Conservation (phyloP, 2,113 vertebrate species). For the Dipodomys ordii region DNA sequence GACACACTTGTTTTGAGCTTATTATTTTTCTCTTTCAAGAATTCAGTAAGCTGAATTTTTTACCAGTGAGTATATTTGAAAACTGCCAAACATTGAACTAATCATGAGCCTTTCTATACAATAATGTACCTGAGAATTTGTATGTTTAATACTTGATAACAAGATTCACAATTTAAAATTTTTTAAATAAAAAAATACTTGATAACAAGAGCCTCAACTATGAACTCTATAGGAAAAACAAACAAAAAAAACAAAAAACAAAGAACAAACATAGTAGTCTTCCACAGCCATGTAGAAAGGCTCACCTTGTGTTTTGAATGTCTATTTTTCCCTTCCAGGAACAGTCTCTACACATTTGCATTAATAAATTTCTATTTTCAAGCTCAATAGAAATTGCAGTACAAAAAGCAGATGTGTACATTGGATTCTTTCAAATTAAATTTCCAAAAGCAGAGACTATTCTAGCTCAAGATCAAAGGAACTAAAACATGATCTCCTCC, state of each 20-base stretch:
- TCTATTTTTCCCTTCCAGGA: not conserved
- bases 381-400: constrained; percentile 72
- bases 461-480: constrained; percentile 82
- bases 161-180: not conserved
- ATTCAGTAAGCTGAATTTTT: constrained; percentile 6
- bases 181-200: not conserved
- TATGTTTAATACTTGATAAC: constrained; percentile 22
- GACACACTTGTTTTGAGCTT: not conserved
- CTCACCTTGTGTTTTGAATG: constrained; percentile 46
- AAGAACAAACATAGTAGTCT: not conserved
- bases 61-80: constrained; percentile 38
- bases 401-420: constrained; percentile 81
- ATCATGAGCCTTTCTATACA: constrained; percentile 33
- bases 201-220: constrained; percentile 48
- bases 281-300: constrained; percentile 38
- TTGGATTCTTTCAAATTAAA: constrained; percentile 81
- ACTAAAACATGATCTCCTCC: constrained; percentile 73
- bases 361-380: constrained; percentile 79
- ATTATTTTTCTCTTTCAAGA: not conserved
- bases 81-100: constrained; percentile 38
- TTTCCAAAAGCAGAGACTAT: constrained; percentile 80
- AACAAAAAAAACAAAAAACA: not conserved
- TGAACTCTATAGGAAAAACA: not conserved
- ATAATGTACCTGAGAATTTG: constrained; percentile 38
- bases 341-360: constrained; percentile 64